These are phyloP conservation scores for Leptinotarsa defecta DNA, from an alignment of 1,140 invertebrate genomes.

Conservation along the genomic window DNA sequence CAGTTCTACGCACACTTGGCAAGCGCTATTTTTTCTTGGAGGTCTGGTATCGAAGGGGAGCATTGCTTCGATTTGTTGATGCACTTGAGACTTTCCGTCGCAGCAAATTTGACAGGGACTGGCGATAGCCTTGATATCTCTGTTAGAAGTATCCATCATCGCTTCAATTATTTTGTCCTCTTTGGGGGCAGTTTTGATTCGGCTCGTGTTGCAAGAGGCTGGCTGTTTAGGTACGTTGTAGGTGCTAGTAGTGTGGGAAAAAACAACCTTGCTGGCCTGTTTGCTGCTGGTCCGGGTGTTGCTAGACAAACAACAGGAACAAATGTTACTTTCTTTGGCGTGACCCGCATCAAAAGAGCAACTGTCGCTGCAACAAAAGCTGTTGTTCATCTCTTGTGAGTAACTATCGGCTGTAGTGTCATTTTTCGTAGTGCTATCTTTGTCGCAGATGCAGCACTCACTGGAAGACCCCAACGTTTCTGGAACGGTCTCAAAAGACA, in stretches of 20 bases:
- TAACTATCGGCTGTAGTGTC: conserved; percentile 12
- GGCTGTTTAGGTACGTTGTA: neutral
- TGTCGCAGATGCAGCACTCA: neutral
- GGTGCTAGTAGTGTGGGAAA: neutral
- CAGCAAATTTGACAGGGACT: too few species aligned
- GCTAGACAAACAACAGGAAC: neutral
- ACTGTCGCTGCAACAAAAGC: neutral
- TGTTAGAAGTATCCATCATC: neutral
- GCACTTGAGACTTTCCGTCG: too few species aligned
- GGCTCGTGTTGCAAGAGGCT: neutral
- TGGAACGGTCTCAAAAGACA: neutral
- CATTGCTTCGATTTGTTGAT: too few species aligned
- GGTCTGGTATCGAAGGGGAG: too few species aligned
- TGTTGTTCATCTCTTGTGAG: conserved; percentile 14
- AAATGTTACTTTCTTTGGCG: neutral
- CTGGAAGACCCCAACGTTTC: neutral
- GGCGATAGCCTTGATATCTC: neutral
- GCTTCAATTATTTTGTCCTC: neutral
- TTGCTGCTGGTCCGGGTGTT: neutral
- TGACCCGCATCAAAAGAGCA: neutral
- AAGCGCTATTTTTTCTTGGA: neutral
- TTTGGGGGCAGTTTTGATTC: neutral
- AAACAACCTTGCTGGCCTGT: neutral
- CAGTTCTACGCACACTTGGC: neutral
- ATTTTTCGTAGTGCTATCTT: conserved; percentile 7